Evolutionary conservation across 2,797 vertebrate species (phyloP).

Genomic region (Oreochromis grahami): DNA sequence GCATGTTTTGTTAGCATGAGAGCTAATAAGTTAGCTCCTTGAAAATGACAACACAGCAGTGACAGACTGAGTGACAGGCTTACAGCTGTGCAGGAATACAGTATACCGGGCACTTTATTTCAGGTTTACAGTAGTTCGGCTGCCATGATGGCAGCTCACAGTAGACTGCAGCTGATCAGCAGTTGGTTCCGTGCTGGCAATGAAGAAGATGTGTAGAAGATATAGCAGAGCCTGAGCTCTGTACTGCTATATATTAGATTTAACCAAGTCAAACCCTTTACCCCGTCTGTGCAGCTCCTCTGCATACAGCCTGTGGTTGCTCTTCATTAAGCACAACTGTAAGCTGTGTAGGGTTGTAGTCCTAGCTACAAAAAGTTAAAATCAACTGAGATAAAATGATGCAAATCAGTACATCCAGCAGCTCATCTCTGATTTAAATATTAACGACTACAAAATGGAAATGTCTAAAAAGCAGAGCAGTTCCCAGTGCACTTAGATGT

Average conservation of each 20-base stretch:
- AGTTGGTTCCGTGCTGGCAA: neutral
- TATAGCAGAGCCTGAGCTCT: neutral
- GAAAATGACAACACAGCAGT: neutral
- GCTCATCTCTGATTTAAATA: neutral
- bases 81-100: neutral
- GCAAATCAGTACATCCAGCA: neutral
- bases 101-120: neutral
- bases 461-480: neutral
- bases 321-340: neutral
- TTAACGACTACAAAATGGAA: neutral
- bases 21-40: conserved; percentile 25
- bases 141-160: rapidly evolving
- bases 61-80: neutral
- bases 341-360: neutral
- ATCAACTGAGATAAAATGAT: neutral
- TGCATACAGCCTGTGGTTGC: neutral
- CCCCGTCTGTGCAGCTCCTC: rapidly evolving
- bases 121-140: rapidly evolving
- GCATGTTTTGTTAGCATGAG: neutral
- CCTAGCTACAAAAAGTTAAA: rapidly evolving
- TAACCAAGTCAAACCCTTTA: neutral
- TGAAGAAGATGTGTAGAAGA: neutral
- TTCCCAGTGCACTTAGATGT: neutral
- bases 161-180: neutral
- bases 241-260: rapidly evolving